phyloP scores from a whole-genome alignment of 2,888 invertebrate genomes.

The Acrocyrtus sp. region DNA sequence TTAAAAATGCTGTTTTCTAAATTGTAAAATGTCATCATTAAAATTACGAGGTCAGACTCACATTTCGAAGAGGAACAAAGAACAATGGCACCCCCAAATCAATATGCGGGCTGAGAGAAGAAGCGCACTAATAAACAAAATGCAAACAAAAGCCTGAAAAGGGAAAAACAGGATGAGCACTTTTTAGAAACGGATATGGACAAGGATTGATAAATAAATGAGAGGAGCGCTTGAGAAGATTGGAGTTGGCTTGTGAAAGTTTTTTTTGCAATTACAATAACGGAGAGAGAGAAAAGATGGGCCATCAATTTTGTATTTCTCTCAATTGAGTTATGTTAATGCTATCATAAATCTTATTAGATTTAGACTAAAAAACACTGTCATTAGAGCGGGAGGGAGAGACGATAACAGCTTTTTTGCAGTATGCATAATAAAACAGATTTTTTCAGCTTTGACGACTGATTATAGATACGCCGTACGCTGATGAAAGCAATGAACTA shows the following conservation, averaged over 20 bases:
- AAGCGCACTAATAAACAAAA: too few relatives aligned
- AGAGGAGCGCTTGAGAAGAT: conserved; percentile 4
- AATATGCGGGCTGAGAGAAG: conserved; percentile 13
- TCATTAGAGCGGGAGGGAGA: too few relatives aligned
- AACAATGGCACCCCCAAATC: too few relatives aligned
- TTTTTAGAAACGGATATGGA: conserved; percentile 29
- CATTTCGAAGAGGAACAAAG: conserved; percentile 15
- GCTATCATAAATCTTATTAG: conserved; percentile 13
- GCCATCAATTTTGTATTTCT: too few relatives aligned
- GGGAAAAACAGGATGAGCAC: neutral
- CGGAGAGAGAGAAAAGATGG: too few relatives aligned
- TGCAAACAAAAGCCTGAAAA: neutral
- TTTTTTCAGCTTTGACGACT: neutral
- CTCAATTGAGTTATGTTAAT: conserved; percentile 23
- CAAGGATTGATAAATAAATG: neutral
- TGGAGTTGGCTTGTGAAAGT: too few relatives aligned
- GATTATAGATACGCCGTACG: neutral
- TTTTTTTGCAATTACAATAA: too few relatives aligned
- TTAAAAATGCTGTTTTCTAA: neutral
- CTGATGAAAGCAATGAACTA: conserved; percentile 14
- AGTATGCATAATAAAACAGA: neutral
- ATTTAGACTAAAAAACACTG: too few relatives aligned
- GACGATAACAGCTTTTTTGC: neutral
- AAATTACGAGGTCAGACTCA: conserved; percentile 32
- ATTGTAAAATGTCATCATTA: neutral